phyloP scores from a whole-genome alignment of 2,888 invertebrate species.

The Trypoxylon attenuatum region DNA sequence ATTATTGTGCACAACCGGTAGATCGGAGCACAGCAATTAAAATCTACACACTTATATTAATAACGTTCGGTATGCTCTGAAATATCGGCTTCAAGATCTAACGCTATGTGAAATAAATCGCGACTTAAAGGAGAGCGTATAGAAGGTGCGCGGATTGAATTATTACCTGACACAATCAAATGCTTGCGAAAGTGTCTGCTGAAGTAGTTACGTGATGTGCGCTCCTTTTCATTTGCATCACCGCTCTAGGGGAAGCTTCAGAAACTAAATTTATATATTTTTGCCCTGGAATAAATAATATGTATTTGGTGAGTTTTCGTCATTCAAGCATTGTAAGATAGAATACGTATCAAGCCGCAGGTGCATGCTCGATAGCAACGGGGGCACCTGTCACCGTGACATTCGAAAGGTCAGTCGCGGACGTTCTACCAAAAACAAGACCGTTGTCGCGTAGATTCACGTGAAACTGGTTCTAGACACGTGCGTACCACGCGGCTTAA shows the following conservation, averaged over 20 bases:
- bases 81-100: neutral
- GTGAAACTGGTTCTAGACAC: conserved; percentile 59
- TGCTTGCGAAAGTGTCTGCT: neutral
- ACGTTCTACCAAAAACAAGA: neutral
- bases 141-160: no score
- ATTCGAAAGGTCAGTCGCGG: conserved; percentile 10
- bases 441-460: conserved; percentile 30
- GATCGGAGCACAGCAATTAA: no score
- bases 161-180: neutral
- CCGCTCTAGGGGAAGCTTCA: no score
- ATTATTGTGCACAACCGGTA: no score
- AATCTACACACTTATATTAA: no score
- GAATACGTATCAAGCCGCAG: neutral
- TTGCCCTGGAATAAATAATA: no score
- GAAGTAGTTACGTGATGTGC: neutral
- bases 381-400: neutral
- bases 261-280: no score
- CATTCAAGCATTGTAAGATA: no score
- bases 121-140: neutral
- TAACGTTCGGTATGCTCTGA: no score
- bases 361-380: neutral
- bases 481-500: conserved; percentile 58
- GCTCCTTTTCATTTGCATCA: no score
- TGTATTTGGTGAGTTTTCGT: no score
- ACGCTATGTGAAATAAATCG: neutral